Conservation (phyloP, 2,888 invertebrate species). For the Caenorhabditis wallacei region DNA sequence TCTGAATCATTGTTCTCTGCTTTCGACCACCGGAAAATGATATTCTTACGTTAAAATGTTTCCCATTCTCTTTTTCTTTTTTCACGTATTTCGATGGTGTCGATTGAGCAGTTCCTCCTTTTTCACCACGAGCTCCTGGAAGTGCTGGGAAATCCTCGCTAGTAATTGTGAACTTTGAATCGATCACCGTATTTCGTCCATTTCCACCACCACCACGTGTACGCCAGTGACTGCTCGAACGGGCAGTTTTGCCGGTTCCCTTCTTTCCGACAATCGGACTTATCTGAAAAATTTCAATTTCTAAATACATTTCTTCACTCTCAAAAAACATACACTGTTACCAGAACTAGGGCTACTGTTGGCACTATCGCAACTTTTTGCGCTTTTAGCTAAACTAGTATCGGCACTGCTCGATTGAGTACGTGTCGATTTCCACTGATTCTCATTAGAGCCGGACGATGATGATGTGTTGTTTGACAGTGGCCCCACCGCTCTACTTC, state of each 20-base stretch:
- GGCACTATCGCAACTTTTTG: conserved; percentile 39
- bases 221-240: conserved; percentile 53
- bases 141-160: conserved; percentile 63
- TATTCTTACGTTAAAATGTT: background rate
- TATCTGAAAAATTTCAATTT: conserved; percentile 20
- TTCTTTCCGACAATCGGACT: conserved; percentile 34
- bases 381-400: conserved; percentile 15
- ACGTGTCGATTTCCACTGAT: conserved; percentile 40
- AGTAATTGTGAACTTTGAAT: conserved; percentile 55
- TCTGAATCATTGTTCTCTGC: background rate
- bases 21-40: background rate
- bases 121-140: conserved; percentile 31
- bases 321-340: conserved; percentile 23
- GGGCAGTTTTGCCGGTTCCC: conserved; percentile 11
- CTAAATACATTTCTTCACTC: background rate
- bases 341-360: conserved; percentile 42
- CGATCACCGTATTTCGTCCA: conserved; percentile 15
- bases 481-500: conserved; percentile 37
- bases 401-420: conserved; percentile 42
- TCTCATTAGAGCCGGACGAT: conserved; percentile 24
- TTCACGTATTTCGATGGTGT: conserved; percentile 26
- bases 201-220: conserved; percentile 22
- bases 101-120: conserved; percentile 16
- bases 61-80: conserved; percentile 29
- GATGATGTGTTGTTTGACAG: conserved; percentile 22